Evolutionary conservation across 2,888 invertebrate genomes (phyloP).

Genomic region (Xestobium rufovillosum): DNA sequence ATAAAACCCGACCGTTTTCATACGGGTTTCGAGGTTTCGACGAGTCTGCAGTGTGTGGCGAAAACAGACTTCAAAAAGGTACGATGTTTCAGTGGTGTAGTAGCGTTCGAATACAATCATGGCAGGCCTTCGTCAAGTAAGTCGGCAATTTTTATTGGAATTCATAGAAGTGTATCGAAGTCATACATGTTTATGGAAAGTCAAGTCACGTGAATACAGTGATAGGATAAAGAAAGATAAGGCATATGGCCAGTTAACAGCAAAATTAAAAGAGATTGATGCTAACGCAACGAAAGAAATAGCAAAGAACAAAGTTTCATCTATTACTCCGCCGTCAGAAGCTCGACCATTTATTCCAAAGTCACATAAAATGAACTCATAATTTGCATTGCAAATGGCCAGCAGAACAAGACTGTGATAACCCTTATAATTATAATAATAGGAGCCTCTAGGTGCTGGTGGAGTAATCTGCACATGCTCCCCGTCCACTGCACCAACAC

Average conservation of each 20-base stretch:
- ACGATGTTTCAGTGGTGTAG: constrained; percentile 5
- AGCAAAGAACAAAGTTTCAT: constrained; percentile 18
- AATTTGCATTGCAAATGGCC: constrained; percentile 17
- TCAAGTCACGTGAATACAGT: constrained; percentile 5
- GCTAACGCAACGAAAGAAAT: constrained; percentile 14
- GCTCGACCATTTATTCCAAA: constrained; percentile 22
- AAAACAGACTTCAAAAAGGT: constrained; percentile 11
- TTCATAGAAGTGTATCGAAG: constrained; percentile 7
- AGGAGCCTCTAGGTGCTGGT: constrained; percentile 20
- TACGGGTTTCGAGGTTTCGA: too few relatives aligned
- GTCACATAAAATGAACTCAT: constrained; percentile 20
- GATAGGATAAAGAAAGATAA: constrained; percentile 7
- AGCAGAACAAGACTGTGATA: constrained; percentile 23
- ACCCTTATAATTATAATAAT: constrained; percentile 25
- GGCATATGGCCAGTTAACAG: constrained; percentile 13
- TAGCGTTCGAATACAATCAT: too few relatives aligned
- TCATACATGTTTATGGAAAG: constrained; percentile 5
- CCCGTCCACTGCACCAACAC: constrained; percentile 20
- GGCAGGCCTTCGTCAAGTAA: constrained; percentile 3
- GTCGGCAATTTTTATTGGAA: constrained; percentile 1
- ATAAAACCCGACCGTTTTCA: too few relatives aligned
- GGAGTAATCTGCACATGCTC: constrained; percentile 23
- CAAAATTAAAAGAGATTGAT: constrained; percentile 15
- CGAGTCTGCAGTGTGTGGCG: too few relatives aligned
- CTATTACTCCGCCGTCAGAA: constrained; percentile 22